A percentile compares a stretch with the other conserved stretches of the same genome.
Evolutionary conservation across 1,140 invertebrate genomes (phyloP).

Genomic region (Zaprionus ornatus): DNA sequence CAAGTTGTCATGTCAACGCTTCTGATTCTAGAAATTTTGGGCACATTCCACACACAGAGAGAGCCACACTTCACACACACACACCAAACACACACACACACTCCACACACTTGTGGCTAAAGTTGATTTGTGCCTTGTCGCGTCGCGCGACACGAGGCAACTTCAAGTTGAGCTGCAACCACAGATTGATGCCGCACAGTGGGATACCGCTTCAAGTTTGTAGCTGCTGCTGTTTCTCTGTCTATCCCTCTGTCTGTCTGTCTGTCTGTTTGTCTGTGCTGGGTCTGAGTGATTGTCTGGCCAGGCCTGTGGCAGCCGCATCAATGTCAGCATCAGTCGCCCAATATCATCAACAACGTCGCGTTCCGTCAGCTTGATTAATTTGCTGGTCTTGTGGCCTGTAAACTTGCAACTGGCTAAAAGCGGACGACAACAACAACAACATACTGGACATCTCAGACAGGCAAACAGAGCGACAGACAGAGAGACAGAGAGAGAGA

Average conservation of each 20-base stretch:
- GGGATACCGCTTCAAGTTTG: slow-evolving; percentile 40
- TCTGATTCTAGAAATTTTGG: slow-evolving; percentile 72
- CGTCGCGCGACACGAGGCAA: slow-evolving; percentile 3
- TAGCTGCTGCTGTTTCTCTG: slow-evolving; percentile 24
- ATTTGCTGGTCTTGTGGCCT: slow-evolving; percentile 72
- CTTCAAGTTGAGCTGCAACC: slow-evolving; percentile 23
- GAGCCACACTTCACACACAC: not conserved
- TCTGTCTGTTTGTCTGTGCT: not conserved
- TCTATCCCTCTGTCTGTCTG: slow-evolving; percentile 5
- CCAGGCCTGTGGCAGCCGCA: slow-evolving; percentile 72
- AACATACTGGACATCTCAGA: not conserved
- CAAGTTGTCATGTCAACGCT: slow-evolving; percentile 82
- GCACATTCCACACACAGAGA: slow-evolving; percentile 62
- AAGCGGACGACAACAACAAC: not conserved
- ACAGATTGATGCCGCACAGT: slow-evolving; percentile 57
- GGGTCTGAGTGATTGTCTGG: slow-evolving; percentile 64
- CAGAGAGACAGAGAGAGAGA: not conserved
- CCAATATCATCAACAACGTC: slow-evolving; percentile 82
- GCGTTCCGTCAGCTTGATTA: slow-evolving; percentile 76
- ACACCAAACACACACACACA: not conserved
- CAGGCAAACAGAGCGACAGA: not conserved
- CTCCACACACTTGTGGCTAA: not conserved
- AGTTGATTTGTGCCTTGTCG: slow-evolving; percentile 26
- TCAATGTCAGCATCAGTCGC: slow-evolving; percentile 81
- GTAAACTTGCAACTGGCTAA: slow-evolving; percentile 52